Conservation (phyloP, 2,113 vertebrate genomes). For the Hippolais icterina region DNA sequence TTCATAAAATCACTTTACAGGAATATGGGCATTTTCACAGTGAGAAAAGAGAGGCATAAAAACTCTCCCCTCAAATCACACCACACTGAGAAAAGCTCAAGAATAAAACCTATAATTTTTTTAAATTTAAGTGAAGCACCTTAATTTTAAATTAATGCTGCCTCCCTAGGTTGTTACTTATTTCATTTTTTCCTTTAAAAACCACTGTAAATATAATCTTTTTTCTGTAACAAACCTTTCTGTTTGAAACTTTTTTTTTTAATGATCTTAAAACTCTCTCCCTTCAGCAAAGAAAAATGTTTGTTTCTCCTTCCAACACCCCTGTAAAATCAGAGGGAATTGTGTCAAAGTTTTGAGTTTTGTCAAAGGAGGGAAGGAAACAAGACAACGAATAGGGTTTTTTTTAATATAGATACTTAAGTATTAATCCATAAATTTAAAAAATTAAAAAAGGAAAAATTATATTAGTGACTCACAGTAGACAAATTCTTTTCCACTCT, state of each 20-base stretch:
- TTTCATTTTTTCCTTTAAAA: not conserved
- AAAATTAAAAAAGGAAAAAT: not conserved
- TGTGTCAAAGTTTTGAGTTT: not conserved
- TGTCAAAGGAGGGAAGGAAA: not conserved
- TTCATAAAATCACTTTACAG: not conserved
- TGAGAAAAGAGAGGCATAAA: not conserved
- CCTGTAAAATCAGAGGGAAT: not conserved
- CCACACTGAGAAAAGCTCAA: not conserved
- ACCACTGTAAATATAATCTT: not conserved
- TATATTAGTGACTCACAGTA: not conserved
- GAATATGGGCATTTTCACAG: not conserved
- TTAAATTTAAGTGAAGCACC: not conserved
- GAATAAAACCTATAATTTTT: not conserved
- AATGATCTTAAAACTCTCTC: not conserved
- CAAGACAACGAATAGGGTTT: fast-evolving
- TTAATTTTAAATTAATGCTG: not conserved
- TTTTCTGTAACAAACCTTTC: not conserved
- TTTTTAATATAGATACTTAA: not conserved
- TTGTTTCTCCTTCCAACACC: not conserved
- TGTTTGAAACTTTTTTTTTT: not conserved
- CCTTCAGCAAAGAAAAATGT: not conserved
- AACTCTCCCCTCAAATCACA: not conserved
- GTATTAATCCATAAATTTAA: not conserved
- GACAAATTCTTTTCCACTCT: not conserved
- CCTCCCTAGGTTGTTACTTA: not conserved